Evolutionary conservation across 2,888 invertebrate genomes (phyloP), one percentile per base, ranked within the genome.

Genomic region (Platycheirus rosarum): DNA sequence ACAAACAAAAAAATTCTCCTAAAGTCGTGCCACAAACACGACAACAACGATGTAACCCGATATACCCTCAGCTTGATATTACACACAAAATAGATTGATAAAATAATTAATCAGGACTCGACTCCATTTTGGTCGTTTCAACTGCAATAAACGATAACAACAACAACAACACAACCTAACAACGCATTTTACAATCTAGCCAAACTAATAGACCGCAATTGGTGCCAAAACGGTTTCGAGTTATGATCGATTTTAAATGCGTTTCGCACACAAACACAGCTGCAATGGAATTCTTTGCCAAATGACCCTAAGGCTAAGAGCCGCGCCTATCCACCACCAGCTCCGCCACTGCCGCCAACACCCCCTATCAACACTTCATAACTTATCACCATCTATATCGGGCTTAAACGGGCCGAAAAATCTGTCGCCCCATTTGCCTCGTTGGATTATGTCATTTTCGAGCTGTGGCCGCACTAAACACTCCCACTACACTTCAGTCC

Each of bases 191-290:
- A 60, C 42, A 35, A 62, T 69, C n/a, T 29, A 46, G 7, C 48
- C 57, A 48, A 23, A 40, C 37, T 55, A 55, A 29, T 48, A 13
- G 37, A 26, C 29, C 32, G 51, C 68, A 53, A 62, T 60, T 60
- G 75, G 75, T 80, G 80, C 48, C 69, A 75, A 80, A 80, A 66
- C 68, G 32, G 35, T 70, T 71, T 66, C 70, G 48, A 49, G 70
- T 80, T 80, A 80, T 80, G 80, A 80, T 80, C 80, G 80, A 80
- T 76, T 80, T 80, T 66, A 66, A 75, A 80, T 80, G 76, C 76
- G 80, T 80, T 80, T 66, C 46, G 40, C 69, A 63, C 53, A 46
- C 20, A n/a, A n/a, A 44, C 8, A 29, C 26, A n/a, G 11, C 7
- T 11, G 35, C 16, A 16, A 46, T 68, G 73, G 78, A 66, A 78